These are phyloP conservation scores for Melanerpes formicivorus DNA, from an alignment of 2,113 vertebrate species.

Conservation along the genomic window DNA sequence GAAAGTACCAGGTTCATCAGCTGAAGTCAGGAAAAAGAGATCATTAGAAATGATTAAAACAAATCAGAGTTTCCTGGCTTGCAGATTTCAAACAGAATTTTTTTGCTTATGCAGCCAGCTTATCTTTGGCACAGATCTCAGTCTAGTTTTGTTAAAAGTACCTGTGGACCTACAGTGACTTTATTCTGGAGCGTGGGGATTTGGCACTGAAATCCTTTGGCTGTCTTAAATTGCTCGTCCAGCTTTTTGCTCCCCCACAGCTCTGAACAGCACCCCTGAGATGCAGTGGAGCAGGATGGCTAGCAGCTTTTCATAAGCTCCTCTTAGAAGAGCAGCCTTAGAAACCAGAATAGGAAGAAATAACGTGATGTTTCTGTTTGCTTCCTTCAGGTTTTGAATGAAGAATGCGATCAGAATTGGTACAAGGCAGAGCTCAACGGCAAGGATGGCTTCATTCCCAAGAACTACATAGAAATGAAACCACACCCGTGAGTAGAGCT, in stretches of 20 bases:
- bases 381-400: slow-evolving; percentile 91
- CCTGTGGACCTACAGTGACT: not conserved
- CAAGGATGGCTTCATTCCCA: slow-evolving; percentile 97
- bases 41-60: not conserved
- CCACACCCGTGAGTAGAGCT: slow-evolving; percentile 91
- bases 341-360: not conserved
- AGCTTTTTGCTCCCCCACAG: not conserved
- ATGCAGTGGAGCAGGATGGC: not conserved
- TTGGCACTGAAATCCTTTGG: not conserved
- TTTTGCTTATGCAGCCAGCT: not conserved
- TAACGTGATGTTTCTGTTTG: not conserved
- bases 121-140: not conserved
- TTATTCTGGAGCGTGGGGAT: not conserved
- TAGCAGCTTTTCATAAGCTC: not conserved
- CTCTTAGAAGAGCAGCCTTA: not conserved
- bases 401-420: slow-evolving; percentile 95
- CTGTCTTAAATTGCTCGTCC: not conserved
- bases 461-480: slow-evolving; percentile 99
- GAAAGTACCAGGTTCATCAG: not conserved
- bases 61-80: not conserved
- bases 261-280: not conserved
- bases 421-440: slow-evolving; percentile 98
- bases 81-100: not conserved
- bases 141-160: not conserved
- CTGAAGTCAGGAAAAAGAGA: not conserved